Evolutionary conservation across 2,113 vertebrate genomes (phyloP), one percentile per base, ranked within the genome.

Genomic region (Tinamus guttatus): DNA sequence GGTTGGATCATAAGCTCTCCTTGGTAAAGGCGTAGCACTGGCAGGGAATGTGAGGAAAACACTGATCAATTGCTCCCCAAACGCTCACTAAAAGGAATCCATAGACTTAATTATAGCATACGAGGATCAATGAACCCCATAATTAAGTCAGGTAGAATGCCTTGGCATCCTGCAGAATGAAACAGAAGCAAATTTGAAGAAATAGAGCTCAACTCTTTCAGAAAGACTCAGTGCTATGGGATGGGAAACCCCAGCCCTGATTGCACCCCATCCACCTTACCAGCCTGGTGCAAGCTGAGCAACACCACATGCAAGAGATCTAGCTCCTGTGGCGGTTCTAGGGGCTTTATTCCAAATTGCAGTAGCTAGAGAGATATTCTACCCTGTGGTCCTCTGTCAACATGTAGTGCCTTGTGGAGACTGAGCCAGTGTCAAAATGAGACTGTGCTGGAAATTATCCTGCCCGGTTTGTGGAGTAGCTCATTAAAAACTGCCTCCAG

Each of bases 361-460:
- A 52, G 60, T 19, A 47, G 41, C 28, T 92, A 70, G 84, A 90
- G 73, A 21, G 60, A 68, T 84, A 87, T 87, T 81, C 65, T 52
- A 90, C 73, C 47, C 89, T 65, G 62, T 90, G 69, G 47, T 90
- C 81, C 75, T 83, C 81, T 93, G 77, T 86, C 69, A 90, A 68
- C 41, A 40, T 3, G 3, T 9, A 88, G 32, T 18, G 34, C 81
- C 43, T 84, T 79, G 68, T 0, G 2, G 41, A 92, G 56, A 79
- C 73, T 24, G 86, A 84, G 59, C 60, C 64, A 38, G 64, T 16
- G 36, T 11, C 1, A 7, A 81, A 95, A 58, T 10, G 68, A 88
- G 38, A n/a, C 47, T 81, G 41, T 68, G 58, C 69, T 78, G 41
- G 69, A 90, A 86, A 89, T 30, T 1, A 79, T 40, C 81, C 56